phyloP scores from a whole-genome alignment of 2,888 invertebrate species.

The Cryptus armator region DNA sequence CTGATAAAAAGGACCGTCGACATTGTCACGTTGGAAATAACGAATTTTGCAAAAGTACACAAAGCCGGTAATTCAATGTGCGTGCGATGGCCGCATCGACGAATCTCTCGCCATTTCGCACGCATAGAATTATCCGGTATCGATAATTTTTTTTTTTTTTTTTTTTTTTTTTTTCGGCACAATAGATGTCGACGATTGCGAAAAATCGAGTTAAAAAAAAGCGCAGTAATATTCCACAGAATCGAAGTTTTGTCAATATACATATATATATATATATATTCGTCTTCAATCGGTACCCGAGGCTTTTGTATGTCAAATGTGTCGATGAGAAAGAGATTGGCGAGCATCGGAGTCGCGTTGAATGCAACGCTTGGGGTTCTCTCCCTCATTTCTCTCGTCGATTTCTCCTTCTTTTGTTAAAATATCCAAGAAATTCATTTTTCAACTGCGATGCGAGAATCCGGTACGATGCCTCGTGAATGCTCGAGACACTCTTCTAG shows the following conservation, averaged over 20 bases:
- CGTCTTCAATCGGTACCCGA: slow-evolving; percentile 7
- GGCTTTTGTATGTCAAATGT: background rate
- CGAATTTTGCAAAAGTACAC: background rate
- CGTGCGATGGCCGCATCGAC: background rate
- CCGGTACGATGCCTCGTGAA: slow-evolving; percentile 37
- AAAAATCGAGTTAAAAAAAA: background rate
- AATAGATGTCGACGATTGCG: background rate
- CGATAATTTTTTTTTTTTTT: background rate
- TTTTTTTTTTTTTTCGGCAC: background rate
- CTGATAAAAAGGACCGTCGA: background rate
- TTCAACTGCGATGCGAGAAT: slow-evolving; percentile 43
- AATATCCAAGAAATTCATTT: slow-evolving; percentile 56
- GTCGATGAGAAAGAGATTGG: slow-evolving; percentile 40
- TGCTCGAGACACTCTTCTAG: slow-evolving; percentile 16
- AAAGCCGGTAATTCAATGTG: background rate
- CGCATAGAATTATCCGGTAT: background rate
- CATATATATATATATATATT: background rate
- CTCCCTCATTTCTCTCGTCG: slow-evolving; percentile 18
- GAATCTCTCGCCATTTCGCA: too few relatives aligned
- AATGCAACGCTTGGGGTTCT: slow-evolving; percentile 1
- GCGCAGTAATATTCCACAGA: slow-evolving; percentile 27
- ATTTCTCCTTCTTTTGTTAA: slow-evolving; percentile 41
- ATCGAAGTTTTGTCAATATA: slow-evolving; percentile 28
- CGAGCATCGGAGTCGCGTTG: slow-evolving; percentile 14
- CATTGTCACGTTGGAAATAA: background rate